These are phyloP conservation scores for Nothobranchius furzeri DNA, from an alignment of 2,113 vertebrate genomes.

Conservation along the genomic window DNA sequence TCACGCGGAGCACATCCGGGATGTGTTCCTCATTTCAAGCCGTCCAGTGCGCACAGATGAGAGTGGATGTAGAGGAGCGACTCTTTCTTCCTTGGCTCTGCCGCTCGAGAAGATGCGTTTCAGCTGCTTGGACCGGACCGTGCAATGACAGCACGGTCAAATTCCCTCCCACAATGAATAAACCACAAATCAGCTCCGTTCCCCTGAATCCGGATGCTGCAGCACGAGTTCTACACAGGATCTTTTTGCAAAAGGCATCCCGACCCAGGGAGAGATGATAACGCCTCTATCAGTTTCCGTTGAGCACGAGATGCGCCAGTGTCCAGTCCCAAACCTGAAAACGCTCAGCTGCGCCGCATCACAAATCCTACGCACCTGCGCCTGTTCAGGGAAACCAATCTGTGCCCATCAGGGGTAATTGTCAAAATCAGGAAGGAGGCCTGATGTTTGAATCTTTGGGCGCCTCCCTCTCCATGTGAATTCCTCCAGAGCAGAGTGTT, in stretches of 20 bases:
- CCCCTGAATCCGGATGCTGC: conserved; percentile 34
- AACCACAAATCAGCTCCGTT: conserved; percentile 50
- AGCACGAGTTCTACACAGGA: conserved; percentile 16
- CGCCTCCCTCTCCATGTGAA: conserved; percentile 52
- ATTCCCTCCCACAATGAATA: conserved; percentile 18
- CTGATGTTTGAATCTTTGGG: conserved; percentile 28
- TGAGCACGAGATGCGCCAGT: conserved; percentile 56
- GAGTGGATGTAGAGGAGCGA: conserved; percentile 34
- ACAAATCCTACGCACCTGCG: conserved; percentile 59
- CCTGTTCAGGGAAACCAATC: conserved; percentile 65
- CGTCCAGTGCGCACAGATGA: conserved; percentile 44
- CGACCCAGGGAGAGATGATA: conserved; percentile 28
- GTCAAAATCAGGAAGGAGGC: conserved; percentile 55
- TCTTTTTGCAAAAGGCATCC: conserved; percentile 49
- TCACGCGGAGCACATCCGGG: conserved; percentile 57
- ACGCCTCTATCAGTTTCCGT: conserved; percentile 30
- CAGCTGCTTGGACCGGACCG: conserved; percentile 39
- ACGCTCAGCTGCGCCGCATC: conserved; percentile 47
- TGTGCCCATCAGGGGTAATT: conserved; percentile 74
- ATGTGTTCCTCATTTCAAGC: conserved; percentile 67
- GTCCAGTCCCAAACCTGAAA: conserved; percentile 35
- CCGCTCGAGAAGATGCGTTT: conserved; percentile 33
- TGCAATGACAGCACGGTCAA: conserved; percentile 72
- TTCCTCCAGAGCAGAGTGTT: conserved; percentile 35
- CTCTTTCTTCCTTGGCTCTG: not conserved